Conservation (phyloP, 1,140 invertebrate genomes). For the Globodera rostochiensis region DNA sequence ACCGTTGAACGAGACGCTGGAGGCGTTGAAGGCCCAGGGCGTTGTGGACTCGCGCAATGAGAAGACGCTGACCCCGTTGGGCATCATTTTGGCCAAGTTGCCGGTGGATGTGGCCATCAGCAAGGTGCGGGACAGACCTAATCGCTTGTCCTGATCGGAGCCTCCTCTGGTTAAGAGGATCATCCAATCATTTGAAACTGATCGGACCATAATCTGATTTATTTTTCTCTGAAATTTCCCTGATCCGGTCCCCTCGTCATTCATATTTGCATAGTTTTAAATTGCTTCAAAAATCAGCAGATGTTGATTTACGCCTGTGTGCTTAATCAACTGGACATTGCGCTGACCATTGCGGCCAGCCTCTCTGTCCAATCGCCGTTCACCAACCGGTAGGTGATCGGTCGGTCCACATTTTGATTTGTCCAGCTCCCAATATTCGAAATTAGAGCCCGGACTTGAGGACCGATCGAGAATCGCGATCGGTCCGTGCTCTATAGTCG, state of each 20-base stretch:
- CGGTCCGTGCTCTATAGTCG: too few species aligned
- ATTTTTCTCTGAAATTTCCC: too few species aligned
- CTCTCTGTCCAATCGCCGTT: slow-evolving; percentile 90
- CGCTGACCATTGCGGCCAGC: slow-evolving; percentile 84
- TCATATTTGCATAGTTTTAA: slow-evolving; percentile 6
- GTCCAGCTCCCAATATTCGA: too few species aligned
- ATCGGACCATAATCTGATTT: too few species aligned
- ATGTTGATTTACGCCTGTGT: slow-evolving; percentile 90
- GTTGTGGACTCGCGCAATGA: slow-evolving; percentile 76
- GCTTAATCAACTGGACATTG: slow-evolving; percentile 81
- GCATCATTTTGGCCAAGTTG: slow-evolving; percentile 81
- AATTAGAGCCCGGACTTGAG: slow-evolving; percentile 70
- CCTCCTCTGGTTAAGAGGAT: too few species aligned
- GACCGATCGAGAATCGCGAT: slow-evolving; percentile 74
- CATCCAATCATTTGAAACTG: too few species aligned
- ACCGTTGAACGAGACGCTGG: slow-evolving; percentile 83
- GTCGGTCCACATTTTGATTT: too few species aligned
- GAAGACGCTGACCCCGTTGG: slow-evolving; percentile 85
- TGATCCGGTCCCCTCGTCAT: too few species aligned
- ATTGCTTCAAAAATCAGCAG: slow-evolving; percentile 69
- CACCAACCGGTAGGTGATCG: slow-evolving; percentile 72
- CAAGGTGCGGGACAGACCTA: slow-evolving; percentile 74
- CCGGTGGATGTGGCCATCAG: slow-evolving; percentile 93
- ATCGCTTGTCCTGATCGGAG: too few species aligned
- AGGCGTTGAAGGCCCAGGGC: slow-evolving; percentile 83